These are phyloP conservation scores for Chaenodraco wilsoni DNA, from an alignment of 2,797 vertebrate species.

Conservation along the genomic window DNA sequence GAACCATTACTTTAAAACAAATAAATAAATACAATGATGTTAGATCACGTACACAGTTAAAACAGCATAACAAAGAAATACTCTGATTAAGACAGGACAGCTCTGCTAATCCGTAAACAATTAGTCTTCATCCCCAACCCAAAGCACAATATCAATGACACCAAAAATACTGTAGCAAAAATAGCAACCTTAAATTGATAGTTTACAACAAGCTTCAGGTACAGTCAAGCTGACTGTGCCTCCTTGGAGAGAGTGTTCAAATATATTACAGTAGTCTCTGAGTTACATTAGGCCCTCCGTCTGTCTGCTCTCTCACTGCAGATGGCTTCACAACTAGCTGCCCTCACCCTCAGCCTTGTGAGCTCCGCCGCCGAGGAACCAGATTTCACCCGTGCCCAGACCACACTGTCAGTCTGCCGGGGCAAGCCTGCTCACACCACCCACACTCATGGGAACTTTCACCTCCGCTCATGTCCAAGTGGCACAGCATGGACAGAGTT, in stretches of 20 bases:
- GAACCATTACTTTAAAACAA: constrained; percentile 14
- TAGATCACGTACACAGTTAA: constrained; percentile 31
- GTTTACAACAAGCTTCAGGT: constrained; percentile 65
- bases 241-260: constrained; percentile 47
- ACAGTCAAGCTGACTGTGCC: constrained; percentile 59
- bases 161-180: constrained; percentile 76
- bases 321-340: constrained; percentile 82
- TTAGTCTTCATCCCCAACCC: constrained; percentile 19
- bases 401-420: constrained; percentile 69
- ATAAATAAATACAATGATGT: constrained; percentile 3
- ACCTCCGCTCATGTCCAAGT: constrained; percentile 61
- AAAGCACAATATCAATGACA: constrained; percentile 70
- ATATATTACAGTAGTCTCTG: constrained; percentile 64
- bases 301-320: constrained; percentile 81
- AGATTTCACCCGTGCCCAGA: constrained; percentile 67
- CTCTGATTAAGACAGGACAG: constrained; percentile 46
- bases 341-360: constrained; percentile 68
- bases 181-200: constrained; percentile 62
- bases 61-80: constrained; percentile 30
- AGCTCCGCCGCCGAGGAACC: constrained; percentile 62
- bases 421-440: constrained; percentile 75
- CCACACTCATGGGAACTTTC: constrained; percentile 71
- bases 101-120: constrained; percentile 39
- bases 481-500: constrained; percentile 45
- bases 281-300: constrained; percentile 66